Percentiles rank a stretch among this genome's conserved stretches.
Conservation (phyloP, 2,113 vertebrate species). For the Ceyx cyanopectus region DNA sequence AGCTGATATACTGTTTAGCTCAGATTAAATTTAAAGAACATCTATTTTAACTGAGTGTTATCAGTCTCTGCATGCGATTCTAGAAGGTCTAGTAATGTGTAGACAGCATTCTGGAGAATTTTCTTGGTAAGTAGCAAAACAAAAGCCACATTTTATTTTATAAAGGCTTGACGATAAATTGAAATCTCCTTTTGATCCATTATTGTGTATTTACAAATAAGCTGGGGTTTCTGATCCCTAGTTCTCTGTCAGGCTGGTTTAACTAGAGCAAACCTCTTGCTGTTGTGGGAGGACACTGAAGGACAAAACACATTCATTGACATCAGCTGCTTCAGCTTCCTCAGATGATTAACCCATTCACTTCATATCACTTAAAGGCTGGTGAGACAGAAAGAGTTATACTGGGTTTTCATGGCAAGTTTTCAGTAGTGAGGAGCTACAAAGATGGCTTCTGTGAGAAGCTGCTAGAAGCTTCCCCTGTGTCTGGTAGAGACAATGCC, state of each 20-base stretch:
- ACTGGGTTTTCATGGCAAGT: background rate
- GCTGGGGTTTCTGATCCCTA: background rate
- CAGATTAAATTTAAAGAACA: background rate
- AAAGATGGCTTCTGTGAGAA: background rate
- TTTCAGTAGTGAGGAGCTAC: background rate
- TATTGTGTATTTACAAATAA: background rate
- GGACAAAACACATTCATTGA: accelerated
- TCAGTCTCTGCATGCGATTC: background rate
- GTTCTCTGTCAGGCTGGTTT: background rate
- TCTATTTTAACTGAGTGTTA: background rate
- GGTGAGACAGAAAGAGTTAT: background rate
- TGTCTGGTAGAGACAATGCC: background rate
- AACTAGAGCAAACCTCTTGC: background rate
- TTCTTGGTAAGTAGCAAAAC: background rate
- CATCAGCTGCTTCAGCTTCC: background rate
- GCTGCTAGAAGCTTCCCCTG: background rate
- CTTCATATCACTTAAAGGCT: background rate
- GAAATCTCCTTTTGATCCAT: background rate
- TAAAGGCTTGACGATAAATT: background rate
- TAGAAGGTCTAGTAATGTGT: background rate
- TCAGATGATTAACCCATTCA: background rate
- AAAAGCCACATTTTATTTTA: background rate
- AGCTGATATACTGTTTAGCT: accelerated
- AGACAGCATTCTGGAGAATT: background rate
- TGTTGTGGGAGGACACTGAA: background rate